These are phyloP conservation scores for Agonopterix subpropinquella DNA, from an alignment of 2,888 invertebrate species.

Conservation along the genomic window DNA sequence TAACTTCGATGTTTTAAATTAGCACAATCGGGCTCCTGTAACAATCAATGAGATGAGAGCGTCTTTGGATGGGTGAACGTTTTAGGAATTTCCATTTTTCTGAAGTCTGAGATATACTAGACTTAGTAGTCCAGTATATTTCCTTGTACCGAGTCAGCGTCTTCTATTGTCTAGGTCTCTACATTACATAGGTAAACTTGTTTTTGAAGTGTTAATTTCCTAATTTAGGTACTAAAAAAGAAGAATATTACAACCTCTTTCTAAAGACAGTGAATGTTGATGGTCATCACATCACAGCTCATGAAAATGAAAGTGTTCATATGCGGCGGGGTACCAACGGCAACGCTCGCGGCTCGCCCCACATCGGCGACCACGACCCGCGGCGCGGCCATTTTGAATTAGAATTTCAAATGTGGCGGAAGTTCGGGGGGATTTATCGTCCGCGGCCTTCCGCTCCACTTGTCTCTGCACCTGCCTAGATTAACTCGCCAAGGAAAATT, in stretches of 20 bases:
- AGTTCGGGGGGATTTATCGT: slow-evolving; percentile 46
- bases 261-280: no score
- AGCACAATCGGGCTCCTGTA: no score
- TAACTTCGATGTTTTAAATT: no score
- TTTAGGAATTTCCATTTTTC: background rate
- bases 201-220: no score
- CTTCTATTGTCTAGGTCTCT: no score
- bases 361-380: slow-evolving; percentile 24
- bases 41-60: no score
- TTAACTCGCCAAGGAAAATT: slow-evolving; percentile 14
- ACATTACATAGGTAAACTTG: no score
- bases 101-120: no score
- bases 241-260: background rate
- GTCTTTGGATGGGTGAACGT: background rate
- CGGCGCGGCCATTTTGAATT: slow-evolving; percentile 41
- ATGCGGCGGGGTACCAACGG: slow-evolving; percentile 11
- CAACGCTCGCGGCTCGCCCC: no score
- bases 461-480: slow-evolving; percentile 42
- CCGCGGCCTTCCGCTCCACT: slow-evolving; percentile 46
- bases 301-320: slow-evolving; percentile 19
- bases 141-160: no score
- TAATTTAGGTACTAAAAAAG: background rate
- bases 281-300: background rate
- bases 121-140: no score
- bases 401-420: slow-evolving; percentile 40